Evolutionary conservation across 2,888 invertebrate species (phyloP).

Genomic region (Stictocephala bisonia): DNA sequence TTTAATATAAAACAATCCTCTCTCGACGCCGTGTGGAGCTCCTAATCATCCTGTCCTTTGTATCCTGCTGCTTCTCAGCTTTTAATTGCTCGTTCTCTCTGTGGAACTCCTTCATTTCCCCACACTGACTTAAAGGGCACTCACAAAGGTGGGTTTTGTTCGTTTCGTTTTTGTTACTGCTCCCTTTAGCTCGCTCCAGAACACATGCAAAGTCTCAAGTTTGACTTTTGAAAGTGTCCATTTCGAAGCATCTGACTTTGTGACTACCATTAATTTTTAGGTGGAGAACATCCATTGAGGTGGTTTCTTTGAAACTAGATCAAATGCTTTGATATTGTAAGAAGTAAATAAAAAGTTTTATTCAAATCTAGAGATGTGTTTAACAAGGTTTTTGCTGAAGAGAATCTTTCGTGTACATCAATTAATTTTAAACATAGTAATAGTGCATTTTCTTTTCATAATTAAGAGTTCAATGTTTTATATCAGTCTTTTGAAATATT

Average conservation of each 20-base stretch:
- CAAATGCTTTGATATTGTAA: no score
- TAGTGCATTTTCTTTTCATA: no score
- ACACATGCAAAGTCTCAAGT: slow-evolving; percentile 27
- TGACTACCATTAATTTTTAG: slow-evolving; percentile 27
- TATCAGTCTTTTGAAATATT: no score
- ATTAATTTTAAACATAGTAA: no score
- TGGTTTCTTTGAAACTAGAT: no score
- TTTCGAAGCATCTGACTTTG: slow-evolving; percentile 24
- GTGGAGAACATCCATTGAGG: not conserved
- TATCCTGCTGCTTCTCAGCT: not conserved
- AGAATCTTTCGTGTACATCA: no score
- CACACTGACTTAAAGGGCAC: not conserved
- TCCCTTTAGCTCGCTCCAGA: not conserved
- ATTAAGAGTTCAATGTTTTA: no score
- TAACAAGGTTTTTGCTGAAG: no score
- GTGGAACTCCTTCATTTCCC: slow-evolving; percentile 25
- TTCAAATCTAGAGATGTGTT: no score
- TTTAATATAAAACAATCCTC: slow-evolving; percentile 41
- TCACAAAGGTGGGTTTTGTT: slow-evolving; percentile 25
- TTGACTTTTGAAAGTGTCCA: slow-evolving; percentile 8
- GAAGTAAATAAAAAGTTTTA: no score
- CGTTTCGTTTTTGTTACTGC: slow-evolving; percentile 6
- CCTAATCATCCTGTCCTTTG: slow-evolving; percentile 40
- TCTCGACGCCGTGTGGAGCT: slow-evolving; percentile 10
- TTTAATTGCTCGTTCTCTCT: slow-evolving; percentile 29